A percentile compares a stretch with the other conserved stretches of the same genome.
These are phyloP conservation scores for Chelonia mydas DNA, from an alignment of 2,797 vertebrate species.

Conservation along the genomic window DNA sequence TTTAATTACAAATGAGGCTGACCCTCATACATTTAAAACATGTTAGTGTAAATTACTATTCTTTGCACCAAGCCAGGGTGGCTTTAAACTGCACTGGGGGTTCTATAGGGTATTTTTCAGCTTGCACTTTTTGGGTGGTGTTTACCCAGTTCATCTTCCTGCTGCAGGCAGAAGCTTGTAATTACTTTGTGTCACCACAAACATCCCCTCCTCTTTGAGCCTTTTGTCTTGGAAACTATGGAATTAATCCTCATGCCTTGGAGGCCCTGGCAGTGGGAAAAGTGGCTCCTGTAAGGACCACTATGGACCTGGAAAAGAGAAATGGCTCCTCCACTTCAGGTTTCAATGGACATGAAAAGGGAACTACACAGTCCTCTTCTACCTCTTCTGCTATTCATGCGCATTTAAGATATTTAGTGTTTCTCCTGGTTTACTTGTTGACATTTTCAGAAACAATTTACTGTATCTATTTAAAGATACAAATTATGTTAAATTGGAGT, in stretches of 20 bases:
- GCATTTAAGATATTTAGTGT: background rate
- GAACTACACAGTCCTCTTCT: background rate
- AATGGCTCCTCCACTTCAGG: background rate
- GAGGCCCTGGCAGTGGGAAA: background rate
- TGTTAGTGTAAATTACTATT: rapidly evolving
- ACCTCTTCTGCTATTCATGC: background rate
- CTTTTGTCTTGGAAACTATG: background rate
- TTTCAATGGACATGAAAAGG: background rate
- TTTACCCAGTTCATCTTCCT: background rate
- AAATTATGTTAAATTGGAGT: background rate
- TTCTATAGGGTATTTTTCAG: background rate
- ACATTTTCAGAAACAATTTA: background rate
- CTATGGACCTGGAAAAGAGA: background rate
- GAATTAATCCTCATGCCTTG: background rate
- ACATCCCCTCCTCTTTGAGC: background rate
- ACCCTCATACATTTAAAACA: background rate
- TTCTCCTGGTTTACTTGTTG: background rate
- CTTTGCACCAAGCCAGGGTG: background rate
- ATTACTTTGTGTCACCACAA: background rate
- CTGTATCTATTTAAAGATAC: background rate
- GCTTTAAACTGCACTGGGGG: background rate
- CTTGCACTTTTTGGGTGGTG: background rate
- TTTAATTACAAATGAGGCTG: background rate
- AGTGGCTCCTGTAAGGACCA: background rate
- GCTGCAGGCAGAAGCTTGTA: background rate